A percentile compares a stretch with the other conserved stretches of the same genome.
Evolutionary conservation across 2,888 invertebrate genomes (phyloP).

Genomic region (Drosophila robusta): DNA sequence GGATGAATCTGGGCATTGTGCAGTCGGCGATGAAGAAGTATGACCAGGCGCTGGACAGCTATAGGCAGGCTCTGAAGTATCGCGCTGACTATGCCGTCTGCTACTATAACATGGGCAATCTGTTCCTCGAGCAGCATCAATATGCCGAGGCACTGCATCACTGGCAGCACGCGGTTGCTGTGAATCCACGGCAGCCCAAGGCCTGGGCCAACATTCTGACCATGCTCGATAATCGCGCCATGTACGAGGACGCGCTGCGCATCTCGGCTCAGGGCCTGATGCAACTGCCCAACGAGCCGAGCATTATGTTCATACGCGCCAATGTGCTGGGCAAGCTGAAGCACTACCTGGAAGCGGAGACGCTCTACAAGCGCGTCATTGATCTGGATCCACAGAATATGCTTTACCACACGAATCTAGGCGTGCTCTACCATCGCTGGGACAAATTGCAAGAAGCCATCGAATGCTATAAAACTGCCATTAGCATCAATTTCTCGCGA

Average conservation of each 20-base stretch:
- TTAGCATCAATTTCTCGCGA: constrained; percentile 89
- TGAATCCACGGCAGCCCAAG: constrained; percentile 91
- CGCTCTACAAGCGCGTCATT: constrained; percentile 92
- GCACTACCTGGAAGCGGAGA: constrained; percentile 92
- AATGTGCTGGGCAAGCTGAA: constrained; percentile 94
- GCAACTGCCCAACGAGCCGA: constrained; percentile 90
- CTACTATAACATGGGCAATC: constrained; percentile 96
- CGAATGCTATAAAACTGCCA: constrained; percentile 90
- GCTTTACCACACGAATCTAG: constrained; percentile 95
- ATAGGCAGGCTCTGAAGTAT: constrained; percentile 91
- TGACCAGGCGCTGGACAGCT: constrained; percentile 91
- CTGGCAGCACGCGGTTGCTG: constrained; percentile 93
- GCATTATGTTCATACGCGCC: constrained; percentile 94
- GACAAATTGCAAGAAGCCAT: constrained; percentile 91
- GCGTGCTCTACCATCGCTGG: constrained; percentile 97
- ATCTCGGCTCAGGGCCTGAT: constrained; percentile 90
- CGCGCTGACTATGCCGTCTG: constrained; percentile 95
- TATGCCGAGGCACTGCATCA: constrained; percentile 91
- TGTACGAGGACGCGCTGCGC: constrained; percentile 89
- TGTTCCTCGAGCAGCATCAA: constrained; percentile 93
- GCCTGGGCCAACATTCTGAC: constrained; percentile 97
- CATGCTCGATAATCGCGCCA: constrained; percentile 91
- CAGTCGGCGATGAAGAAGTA: constrained; percentile 90
- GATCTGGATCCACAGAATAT: constrained; percentile 89
- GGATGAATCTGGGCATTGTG: constrained; percentile 99